Evolutionary conservation across 2,113 vertebrate species (phyloP).

Genomic region (Megaceryle torquata): DNA sequence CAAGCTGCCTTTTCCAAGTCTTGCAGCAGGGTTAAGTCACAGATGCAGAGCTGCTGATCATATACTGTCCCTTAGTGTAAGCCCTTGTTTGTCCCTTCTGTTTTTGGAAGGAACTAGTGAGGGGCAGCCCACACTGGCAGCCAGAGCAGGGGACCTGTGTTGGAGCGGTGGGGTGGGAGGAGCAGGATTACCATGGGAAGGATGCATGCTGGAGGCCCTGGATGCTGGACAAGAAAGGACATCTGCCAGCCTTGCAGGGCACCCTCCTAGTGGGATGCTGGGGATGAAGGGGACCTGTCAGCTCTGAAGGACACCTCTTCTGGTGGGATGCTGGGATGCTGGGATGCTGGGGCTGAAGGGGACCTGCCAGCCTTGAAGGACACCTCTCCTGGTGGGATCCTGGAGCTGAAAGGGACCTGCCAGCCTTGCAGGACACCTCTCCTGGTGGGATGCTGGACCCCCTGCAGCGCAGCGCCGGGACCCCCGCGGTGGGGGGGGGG

Average conservation of each 20-base stretch:
- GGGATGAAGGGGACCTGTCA: too few relatives aligned
- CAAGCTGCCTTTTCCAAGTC: background rate
- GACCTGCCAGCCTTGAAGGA: accelerated
- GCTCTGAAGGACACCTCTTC: background rate
- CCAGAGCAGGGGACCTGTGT: accelerated
- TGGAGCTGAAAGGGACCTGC: too few relatives aligned
- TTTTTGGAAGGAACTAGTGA: background rate
- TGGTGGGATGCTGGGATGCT: background rate
- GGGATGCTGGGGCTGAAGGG: accelerated
- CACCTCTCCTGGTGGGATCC: background rate
- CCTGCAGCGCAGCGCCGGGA: background rate
- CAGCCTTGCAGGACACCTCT: background rate
- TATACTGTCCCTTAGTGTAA: background rate
- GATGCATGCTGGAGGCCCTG: background rate
- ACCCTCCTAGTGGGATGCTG: background rate
- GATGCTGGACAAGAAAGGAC: background rate
- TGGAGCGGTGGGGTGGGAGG: background rate
- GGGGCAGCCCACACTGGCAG: background rate
- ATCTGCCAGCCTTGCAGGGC: background rate
- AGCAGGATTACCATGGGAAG: background rate
- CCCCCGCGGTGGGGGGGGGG: background rate
- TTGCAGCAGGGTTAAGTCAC: background rate
- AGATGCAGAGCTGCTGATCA: accelerated
- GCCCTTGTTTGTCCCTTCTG: background rate
- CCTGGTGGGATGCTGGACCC: too few relatives aligned